Evolutionary conservation across 2,797 vertebrate species (phyloP).

Genomic region (Clarias platycephalus): DNA sequence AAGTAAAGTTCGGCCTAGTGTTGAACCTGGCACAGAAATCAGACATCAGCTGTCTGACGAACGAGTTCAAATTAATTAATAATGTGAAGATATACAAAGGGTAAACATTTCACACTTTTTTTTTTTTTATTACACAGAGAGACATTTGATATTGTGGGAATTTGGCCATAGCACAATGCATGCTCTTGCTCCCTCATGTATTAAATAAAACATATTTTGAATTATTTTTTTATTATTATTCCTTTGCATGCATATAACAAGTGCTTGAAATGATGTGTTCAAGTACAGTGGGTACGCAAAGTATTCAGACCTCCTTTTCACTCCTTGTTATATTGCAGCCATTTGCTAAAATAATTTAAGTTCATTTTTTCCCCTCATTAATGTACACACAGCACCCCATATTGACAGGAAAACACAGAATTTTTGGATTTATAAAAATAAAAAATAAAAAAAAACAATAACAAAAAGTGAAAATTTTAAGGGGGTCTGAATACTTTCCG

Average conservation of each 20-base stretch:
- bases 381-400: no score
- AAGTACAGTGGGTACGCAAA: no score
- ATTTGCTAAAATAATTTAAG: no score
- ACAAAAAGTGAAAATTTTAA: no score
- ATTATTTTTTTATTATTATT: neutral
- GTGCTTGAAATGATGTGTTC: neutral
- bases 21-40: conserved; percentile 60
- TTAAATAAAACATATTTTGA: no score
- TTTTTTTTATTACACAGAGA: neutral
- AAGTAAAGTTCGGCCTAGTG: conserved; percentile 39
- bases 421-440: no score
- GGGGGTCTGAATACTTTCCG: no score
- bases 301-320: no score
- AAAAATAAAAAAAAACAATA: no score
- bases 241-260: neutral
- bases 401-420: no score
- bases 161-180: neutral
- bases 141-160: neutral
- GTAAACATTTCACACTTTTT: neutral
- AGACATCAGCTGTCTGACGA: conserved; percentile 39
- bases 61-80: neutral
- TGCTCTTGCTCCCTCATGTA: neutral
- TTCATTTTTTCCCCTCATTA: no score
- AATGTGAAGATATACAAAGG: neutral
- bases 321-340: no score